Percentiles rank a stretch among this genome's conserved stretches.
Evolutionary conservation across 2,113 vertebrate species (phyloP).

Genomic region (Saguinus imperator): DNA sequence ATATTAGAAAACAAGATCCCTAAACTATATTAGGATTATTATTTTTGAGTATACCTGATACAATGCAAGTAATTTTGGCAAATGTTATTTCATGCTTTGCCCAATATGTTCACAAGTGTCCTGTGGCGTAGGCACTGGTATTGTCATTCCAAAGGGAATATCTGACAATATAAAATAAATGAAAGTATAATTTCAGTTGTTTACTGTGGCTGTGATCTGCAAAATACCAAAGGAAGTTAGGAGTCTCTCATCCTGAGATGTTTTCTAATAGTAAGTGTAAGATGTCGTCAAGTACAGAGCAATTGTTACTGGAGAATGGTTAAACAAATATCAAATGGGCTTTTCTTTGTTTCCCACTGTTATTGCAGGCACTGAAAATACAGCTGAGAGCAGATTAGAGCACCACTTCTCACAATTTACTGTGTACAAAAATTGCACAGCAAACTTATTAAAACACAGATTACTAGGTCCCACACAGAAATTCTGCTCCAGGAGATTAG

Average conservation of each 20-base stretch:
- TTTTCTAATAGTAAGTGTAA: background rate
- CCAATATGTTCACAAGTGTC: background rate
- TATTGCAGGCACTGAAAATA: background rate
- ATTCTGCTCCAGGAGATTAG: background rate
- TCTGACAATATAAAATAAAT: background rate
- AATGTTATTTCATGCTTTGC: background rate
- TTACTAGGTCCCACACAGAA: background rate
- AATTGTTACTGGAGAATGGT: background rate
- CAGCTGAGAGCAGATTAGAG: background rate
- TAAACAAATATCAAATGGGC: background rate
- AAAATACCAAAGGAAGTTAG: background rate
- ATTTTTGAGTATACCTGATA: background rate
- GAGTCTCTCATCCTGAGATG: background rate
- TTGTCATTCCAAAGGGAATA: background rate
- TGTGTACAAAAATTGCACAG: background rate
- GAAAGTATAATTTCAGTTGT: background rate
- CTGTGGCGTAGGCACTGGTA: background rate
- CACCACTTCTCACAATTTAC: background rate
- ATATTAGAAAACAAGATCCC: background rate
- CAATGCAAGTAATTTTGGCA: background rate
- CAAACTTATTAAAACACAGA: background rate
- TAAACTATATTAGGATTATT: background rate
- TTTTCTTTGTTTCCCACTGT: background rate
- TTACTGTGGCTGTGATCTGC: background rate
- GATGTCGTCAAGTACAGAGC: background rate